Conservation (phyloP, 2,113 vertebrate genomes). For the Apistogramma diplotaenia region DNA sequence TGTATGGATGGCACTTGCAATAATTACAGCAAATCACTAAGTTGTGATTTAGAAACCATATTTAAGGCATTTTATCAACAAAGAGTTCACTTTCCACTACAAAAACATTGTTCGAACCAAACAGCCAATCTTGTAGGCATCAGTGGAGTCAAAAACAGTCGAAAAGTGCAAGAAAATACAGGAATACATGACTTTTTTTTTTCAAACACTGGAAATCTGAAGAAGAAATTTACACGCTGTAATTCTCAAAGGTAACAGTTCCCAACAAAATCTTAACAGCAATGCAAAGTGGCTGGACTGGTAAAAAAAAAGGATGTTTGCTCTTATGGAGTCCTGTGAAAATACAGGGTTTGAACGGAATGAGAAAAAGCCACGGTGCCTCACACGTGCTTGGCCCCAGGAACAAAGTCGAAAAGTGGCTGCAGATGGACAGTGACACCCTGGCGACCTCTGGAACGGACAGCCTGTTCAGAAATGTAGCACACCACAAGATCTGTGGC, state of each 20-base stretch:
- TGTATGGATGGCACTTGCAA: conserved; percentile 28
- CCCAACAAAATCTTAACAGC: background rate
- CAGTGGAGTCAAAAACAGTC: conserved; percentile 33
- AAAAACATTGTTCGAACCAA: conserved; percentile 4
- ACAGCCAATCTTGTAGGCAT: conserved; percentile 25
- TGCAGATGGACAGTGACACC: conserved; percentile 2
- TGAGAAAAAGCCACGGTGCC: conserved; percentile 35
- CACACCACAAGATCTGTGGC: background rate
- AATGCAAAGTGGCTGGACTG: background rate
- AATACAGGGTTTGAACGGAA: conserved; percentile 43
- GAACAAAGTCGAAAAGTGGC: conserved; percentile 26
- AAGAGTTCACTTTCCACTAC: background rate
- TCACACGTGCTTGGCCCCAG: conserved; percentile 1
- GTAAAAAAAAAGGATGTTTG: background rate
- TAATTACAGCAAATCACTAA: conserved; percentile 2
- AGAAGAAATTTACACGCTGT: background rate
- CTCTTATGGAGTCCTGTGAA: conserved; percentile 3
- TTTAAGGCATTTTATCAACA: background rate
- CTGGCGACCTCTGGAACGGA: conserved; percentile 13
- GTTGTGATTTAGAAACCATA: background rate
- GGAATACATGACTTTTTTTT: background rate
- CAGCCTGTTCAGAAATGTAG: conserved; percentile 41
- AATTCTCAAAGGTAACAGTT: background rate
- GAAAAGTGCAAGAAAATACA: conserved; percentile 65
- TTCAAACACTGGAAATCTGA: conserved; percentile 32